Evolutionary conservation across 2,888 invertebrate genomes (phyloP).

Genomic region (Zhuqinia jingwanae): DNA sequence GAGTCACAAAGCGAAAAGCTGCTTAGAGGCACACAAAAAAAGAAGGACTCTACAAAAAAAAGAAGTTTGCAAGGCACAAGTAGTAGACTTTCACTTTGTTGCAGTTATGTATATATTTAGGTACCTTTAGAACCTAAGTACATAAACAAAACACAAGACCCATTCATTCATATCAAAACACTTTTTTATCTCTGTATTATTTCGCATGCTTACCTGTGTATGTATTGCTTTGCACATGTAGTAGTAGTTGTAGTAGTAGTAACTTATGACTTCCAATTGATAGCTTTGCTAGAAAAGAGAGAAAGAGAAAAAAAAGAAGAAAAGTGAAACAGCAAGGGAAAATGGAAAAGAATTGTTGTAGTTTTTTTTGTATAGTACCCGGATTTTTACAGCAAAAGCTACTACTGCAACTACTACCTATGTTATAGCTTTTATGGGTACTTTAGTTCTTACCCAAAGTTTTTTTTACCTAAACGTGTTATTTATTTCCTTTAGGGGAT

Average conservation of each 20-base stretch:
- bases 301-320: background rate
- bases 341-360: slow-evolving; percentile 16
- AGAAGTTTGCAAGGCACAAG: background rate
- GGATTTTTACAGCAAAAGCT: too few species aligned
- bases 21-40: slow-evolving; percentile 29
- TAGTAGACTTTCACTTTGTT: background rate
- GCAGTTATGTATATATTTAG: too few species aligned
- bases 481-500: slow-evolving; percentile 48
- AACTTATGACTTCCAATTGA: background rate
- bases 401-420: too few species aligned
- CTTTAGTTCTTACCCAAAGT: background rate
- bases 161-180: too few species aligned
- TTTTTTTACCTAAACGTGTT: slow-evolving; percentile 10
- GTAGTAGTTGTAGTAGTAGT: too few species aligned
- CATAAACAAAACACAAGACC: too few species aligned
- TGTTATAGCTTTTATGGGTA: background rate
- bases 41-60: background rate
- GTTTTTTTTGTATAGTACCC: background rate
- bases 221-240: too few species aligned
- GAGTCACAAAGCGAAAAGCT: slow-evolving; percentile 35
- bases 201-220: too few species aligned
- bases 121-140: too few species aligned
- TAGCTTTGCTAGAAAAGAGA: background rate
- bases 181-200: too few species aligned
- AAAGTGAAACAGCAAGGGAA: background rate